These are phyloP conservation scores for Barypeithes pellucidus DNA, from an alignment of 2,888 invertebrate genomes.

Conservation along the genomic window DNA sequence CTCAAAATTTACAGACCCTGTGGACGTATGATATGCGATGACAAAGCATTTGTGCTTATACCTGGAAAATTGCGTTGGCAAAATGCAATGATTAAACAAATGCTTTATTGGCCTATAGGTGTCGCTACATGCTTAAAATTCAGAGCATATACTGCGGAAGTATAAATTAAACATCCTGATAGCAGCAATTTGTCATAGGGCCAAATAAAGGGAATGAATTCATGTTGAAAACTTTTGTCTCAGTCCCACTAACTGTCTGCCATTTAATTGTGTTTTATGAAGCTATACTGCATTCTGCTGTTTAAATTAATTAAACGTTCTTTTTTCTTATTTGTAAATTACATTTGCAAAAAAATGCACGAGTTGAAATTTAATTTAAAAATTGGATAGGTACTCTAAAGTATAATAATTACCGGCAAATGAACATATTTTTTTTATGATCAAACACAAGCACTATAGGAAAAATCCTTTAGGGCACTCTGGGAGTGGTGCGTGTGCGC, in stretches of 20 bases:
- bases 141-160: conserved; percentile 3
- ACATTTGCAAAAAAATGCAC: too few relatives aligned
- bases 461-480: too few relatives aligned
- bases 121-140: conserved; percentile 11
- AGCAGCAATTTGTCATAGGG: conserved; percentile 24
- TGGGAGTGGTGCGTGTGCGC: too few relatives aligned
- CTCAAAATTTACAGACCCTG: conserved; percentile 21
- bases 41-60: conserved; percentile 28
- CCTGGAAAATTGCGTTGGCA: conserved; percentile 31
- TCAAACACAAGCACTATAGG: too few relatives aligned
- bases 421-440: too few relatives aligned
- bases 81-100: conserved; percentile 33
- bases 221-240: conserved; percentile 24
- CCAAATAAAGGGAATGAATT: conserved; percentile 17
- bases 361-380: too few relatives aligned
- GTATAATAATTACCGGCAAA: too few relatives aligned
- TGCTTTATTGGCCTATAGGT: conserved; percentile 21
- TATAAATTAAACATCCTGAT: conserved; percentile 33
- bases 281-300: background rate
- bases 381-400: too few relatives aligned
- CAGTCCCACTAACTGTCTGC: background rate
- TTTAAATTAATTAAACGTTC: conserved; percentile 12
- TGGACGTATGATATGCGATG: conserved; percentile 31
- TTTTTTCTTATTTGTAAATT: conserved; percentile 2
- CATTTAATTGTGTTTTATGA: conserved; percentile 6